phyloP scores from a whole-genome alignment of 2,113 vertebrate genomes.

The Nicator chloris region DNA sequence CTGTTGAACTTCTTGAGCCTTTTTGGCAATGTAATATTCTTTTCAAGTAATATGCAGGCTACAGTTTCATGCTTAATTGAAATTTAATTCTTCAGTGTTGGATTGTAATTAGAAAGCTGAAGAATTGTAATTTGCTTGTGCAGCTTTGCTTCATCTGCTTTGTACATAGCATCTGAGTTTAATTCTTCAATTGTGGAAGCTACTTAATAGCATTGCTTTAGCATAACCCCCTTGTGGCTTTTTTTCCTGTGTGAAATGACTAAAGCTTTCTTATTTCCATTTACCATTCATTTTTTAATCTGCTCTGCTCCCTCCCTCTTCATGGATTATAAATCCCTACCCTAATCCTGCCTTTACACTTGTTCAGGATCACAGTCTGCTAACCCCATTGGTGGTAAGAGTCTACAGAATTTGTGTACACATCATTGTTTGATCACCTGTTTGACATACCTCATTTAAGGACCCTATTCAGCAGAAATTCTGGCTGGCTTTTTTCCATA shows the following conservation, averaged over 20 bases:
- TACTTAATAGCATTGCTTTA: slow-evolving; percentile 70
- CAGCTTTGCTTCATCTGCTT: slow-evolving; percentile 72
- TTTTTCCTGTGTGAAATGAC: slow-evolving; percentile 74
- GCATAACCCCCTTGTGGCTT: slow-evolving; percentile 56
- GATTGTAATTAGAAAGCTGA: slow-evolving; percentile 60
- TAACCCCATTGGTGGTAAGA: slow-evolving; percentile 97
- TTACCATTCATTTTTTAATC: slow-evolving; percentile 87
- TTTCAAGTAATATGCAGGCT: not conserved
- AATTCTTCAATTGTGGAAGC: slow-evolving; percentile 53
- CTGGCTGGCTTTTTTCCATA: not conserved
- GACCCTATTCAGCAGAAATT: slow-evolving; percentile 78
- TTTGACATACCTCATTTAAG: slow-evolving; percentile 59
- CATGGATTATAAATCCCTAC: slow-evolving; percentile 83
- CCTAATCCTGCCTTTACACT: slow-evolving; percentile 85
- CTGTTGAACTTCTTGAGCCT: slow-evolving; percentile 1
- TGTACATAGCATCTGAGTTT: slow-evolving; percentile 61
- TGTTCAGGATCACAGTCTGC: slow-evolving; percentile 98
- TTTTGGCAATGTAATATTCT: not conserved
- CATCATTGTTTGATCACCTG: slow-evolving; percentile 68
- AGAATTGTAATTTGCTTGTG: slow-evolving; percentile 65
- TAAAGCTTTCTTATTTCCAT: slow-evolving; percentile 81
- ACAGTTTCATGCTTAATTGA: slow-evolving; percentile 42
- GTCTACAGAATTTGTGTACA: slow-evolving; percentile 77
- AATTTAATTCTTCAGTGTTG: slow-evolving; percentile 56
- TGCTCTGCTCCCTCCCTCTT: slow-evolving; percentile 85